Evolutionary conservation across 2,113 vertebrate species (phyloP).

Genomic region (Coptodon rendalli): DNA sequence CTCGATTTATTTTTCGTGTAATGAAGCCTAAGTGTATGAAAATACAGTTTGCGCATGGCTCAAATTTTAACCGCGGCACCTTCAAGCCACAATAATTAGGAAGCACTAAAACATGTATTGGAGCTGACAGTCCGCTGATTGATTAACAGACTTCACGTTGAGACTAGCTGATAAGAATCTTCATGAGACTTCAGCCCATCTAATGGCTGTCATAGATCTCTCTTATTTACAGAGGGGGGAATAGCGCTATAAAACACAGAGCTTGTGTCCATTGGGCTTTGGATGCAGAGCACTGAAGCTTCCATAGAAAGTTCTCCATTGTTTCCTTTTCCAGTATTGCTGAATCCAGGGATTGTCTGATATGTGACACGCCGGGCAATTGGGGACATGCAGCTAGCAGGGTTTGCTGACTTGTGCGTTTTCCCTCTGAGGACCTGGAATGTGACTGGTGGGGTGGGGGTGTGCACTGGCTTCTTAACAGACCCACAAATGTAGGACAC

Average conservation of each 20-base stretch:
- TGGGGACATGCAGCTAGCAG: constrained; percentile 27
- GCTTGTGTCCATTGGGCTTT: constrained; percentile 25
- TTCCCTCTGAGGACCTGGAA: constrained; percentile 48
- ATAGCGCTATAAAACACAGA: constrained; percentile 28
- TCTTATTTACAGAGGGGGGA: constrained; percentile 25
- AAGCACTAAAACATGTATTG: constrained; percentile 36
- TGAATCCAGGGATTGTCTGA: constrained; percentile 67
- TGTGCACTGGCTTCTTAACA: constrained; percentile 2
- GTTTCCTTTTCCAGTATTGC: constrained; percentile 56
- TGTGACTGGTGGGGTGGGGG: constrained; percentile 29
- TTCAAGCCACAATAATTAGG: constrained; percentile 36
- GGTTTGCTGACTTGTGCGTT: constrained; percentile 56
- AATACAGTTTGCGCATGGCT: constrained; percentile 18
- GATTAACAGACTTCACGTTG: constrained; percentile 33
- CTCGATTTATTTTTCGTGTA: constrained; percentile 21
- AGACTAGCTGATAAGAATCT: constrained; percentile 31
- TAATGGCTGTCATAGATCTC: constrained; percentile 55
- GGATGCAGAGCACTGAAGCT: constrained; percentile 20
- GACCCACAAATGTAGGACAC: not conserved
- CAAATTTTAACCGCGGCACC: constrained; percentile 1
- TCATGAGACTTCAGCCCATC: constrained; percentile 35
- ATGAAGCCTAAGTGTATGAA: constrained; percentile 26
- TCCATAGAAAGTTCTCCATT: constrained; percentile 72
- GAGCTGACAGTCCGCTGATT: constrained; percentile 31
- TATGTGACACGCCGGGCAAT: constrained; percentile 52